Conservation (phyloP, 2,113 vertebrate genomes). For the Ammodytes dubius region DNA sequence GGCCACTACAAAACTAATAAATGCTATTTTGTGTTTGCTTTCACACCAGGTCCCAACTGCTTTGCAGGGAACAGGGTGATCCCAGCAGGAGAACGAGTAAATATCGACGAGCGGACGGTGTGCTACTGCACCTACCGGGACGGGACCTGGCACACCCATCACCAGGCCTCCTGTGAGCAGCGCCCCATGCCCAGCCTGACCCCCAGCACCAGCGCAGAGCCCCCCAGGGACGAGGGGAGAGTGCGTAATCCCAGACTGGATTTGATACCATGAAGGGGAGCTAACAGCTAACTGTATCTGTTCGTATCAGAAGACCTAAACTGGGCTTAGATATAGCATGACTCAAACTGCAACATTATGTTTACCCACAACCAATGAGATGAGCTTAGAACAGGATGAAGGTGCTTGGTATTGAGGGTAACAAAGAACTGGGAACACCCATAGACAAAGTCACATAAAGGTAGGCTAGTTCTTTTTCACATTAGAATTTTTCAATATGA, state of each 20-base stretch:
- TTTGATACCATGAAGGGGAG: slow-evolving; percentile 73
- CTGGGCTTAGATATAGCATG: neutral
- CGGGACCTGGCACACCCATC: slow-evolving; percentile 82
- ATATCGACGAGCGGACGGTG: slow-evolving; percentile 78
- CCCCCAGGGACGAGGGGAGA: slow-evolving; percentile 50
- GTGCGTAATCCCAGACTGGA: slow-evolving; percentile 70
- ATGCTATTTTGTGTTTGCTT: slow-evolving; percentile 4
- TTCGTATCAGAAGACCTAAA: neutral
- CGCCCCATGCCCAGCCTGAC: slow-evolving; percentile 51
- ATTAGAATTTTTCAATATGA: too few species aligned
- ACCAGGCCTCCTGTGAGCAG: slow-evolving; percentile 71
- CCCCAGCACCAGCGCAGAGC: slow-evolving; percentile 16
- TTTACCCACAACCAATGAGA: neutral
- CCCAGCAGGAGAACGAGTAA: slow-evolving; percentile 81
- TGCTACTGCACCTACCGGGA: slow-evolving; percentile 83
- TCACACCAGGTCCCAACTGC: slow-evolving; percentile 83
- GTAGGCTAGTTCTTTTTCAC: too few species aligned
- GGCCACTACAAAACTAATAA: too few species aligned
- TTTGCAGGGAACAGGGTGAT: slow-evolving; percentile 84
- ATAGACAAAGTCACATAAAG: neutral
- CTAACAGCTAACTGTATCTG: neutral
- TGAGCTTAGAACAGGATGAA: neutral
- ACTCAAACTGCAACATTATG: neutral
- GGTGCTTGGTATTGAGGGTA: neutral
- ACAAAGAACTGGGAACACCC: neutral